Percentiles rank a stretch among this genome's conserved stretches.
Conservation (phyloP, 2,888 invertebrate species). For the Drosophila quasianomalipes region DNA sequence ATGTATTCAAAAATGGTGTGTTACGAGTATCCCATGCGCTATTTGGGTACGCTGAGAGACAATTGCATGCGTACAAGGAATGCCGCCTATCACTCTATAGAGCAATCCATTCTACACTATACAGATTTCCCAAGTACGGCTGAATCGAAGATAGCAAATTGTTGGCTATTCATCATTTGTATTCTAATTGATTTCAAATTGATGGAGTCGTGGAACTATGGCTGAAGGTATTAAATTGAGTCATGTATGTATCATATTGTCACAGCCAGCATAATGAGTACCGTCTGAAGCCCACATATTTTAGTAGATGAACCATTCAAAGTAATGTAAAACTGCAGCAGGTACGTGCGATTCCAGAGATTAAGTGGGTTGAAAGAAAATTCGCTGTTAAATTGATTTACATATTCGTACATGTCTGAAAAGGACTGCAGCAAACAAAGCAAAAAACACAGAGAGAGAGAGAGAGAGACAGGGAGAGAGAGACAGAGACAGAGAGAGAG, state of each 20-base stretch:
- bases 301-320: neutral
- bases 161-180: neutral
- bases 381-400: slow-evolving; percentile 59
- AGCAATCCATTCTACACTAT: slow-evolving; percentile 31
- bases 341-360: slow-evolving; percentile 13
- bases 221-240: neutral
- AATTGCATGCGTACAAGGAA: slow-evolving; percentile 5
- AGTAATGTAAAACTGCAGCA: slow-evolving; percentile 23
- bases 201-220: neutral
- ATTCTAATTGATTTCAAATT: neutral
- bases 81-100: neutral
- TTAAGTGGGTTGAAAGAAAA: slow-evolving; percentile 16
- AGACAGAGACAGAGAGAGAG: neutral
- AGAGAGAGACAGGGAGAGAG: neutral
- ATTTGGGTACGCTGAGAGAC: slow-evolving; percentile 27
- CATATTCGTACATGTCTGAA: slow-evolving; percentile 51
- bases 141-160: neutral
- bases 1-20: slow-evolving; percentile 17
- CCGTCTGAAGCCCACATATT: neutral
- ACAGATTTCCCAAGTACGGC: neutral
- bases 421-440: slow-evolving; percentile 39
- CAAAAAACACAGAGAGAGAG: neutral
- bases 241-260: neutral
- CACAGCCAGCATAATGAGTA: neutral
- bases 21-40: slow-evolving; percentile 26